These are phyloP conservation scores for Tinamus guttatus DNA, from an alignment of 2,113 vertebrate genomes.

Conservation along the genomic window DNA sequence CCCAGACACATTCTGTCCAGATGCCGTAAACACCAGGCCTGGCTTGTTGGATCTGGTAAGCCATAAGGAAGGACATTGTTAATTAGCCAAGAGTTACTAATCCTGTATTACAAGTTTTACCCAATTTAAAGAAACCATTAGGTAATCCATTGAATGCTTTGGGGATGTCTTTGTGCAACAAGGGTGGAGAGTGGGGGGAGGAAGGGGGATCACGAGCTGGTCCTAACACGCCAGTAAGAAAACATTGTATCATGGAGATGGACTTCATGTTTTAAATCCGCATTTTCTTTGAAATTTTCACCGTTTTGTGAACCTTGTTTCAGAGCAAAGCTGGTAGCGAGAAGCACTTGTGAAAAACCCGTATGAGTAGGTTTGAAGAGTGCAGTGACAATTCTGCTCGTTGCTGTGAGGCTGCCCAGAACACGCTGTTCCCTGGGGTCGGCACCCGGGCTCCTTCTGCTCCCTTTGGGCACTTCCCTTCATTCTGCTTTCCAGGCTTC, in stretches of 20 bases:
- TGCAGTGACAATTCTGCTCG: background rate
- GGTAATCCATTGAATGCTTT: constrained; percentile 66
- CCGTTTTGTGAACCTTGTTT: background rate
- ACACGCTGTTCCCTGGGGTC: background rate
- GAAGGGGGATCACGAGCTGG: background rate
- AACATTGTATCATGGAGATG: background rate
- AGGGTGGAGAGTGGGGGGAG: constrained; percentile 19
- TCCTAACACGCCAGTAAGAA: constrained; percentile 32
- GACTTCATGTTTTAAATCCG: background rate
- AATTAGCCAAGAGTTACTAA: constrained; percentile 53
- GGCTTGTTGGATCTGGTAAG: constrained; percentile 38
- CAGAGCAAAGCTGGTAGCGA: background rate
- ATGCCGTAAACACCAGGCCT: constrained; percentile 6
- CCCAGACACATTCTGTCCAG: constrained; percentile 1
- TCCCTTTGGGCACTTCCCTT: background rate
- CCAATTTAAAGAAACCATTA: constrained; percentile 71
- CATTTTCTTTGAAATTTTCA: background rate
- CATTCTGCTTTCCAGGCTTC: background rate
- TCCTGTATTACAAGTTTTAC: constrained; percentile 70
- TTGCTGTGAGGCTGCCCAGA: background rate
- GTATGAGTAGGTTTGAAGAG: background rate
- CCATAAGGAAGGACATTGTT: constrained; percentile 48
- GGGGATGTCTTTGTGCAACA: constrained; percentile 63
- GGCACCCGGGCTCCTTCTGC: background rate
- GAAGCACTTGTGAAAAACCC: background rate